Conservation (phyloP, 2,113 vertebrate genomes). For the Chlamydotis undulata region DNA sequence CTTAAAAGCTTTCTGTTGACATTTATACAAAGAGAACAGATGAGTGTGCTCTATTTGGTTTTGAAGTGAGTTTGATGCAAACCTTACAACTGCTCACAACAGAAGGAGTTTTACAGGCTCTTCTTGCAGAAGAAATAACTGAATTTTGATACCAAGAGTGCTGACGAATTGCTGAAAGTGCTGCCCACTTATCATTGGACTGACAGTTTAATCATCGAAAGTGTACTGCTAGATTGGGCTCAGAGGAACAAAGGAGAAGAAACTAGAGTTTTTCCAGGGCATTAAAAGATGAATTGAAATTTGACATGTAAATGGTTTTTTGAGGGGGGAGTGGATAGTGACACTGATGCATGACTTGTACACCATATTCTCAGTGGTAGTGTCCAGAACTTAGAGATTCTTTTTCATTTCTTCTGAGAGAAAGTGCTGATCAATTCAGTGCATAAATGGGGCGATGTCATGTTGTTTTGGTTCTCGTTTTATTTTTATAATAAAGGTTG, state of each 20-base stretch:
- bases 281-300: neutral
- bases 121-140: conserved; percentile 67
- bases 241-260: neutral
- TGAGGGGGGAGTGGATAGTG: too few relatives aligned
- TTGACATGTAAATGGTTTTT: neutral
- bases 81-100: conserved; percentile 32
- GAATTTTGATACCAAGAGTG: conserved; percentile 72
- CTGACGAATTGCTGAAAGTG: conserved; percentile 76
- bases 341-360: neutral
- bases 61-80: conserved; percentile 43
- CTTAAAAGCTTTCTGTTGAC: conserved; percentile 60
- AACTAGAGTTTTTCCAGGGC: neutral
- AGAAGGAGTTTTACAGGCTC: conserved; percentile 55
- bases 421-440: neutral
- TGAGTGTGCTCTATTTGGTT: conserved; percentile 35
- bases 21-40: conserved; percentile 41
- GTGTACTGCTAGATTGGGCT: conserved; percentile 48
- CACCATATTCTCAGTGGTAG: neutral
- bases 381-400: accelerated
- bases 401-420: neutral
- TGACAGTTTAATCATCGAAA: conserved; percentile 80
- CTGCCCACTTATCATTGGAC: conserved; percentile 71
- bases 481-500: neutral
- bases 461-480: neutral
- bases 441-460: neutral